Conservation (phyloP, 2,113 vertebrate genomes). For the Phasianus colchicus region DNA sequence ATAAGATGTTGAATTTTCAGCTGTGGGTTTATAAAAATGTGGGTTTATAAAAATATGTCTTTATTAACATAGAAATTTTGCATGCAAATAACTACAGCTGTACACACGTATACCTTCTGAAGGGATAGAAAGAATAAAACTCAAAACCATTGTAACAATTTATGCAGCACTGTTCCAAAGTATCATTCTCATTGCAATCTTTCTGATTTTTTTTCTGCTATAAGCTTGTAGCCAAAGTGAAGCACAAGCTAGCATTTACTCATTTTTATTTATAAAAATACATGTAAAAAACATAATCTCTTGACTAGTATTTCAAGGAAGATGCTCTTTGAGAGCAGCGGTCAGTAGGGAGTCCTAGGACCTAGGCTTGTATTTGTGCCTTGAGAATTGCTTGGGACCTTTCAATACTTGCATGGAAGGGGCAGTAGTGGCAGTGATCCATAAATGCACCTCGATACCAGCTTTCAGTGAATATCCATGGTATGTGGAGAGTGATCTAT, state of each 20-base stretch:
- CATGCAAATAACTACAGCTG: background rate
- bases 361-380: background rate
- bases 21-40: background rate
- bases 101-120: background rate
- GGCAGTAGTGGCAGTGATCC: background rate
- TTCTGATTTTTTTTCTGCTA: background rate
- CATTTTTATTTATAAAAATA: background rate
- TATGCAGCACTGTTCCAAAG: background rate
- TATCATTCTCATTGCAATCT: background rate
- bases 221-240: background rate
- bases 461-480: background rate
- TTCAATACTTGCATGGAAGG: background rate
- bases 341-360: background rate
- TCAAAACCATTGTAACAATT: background rate
- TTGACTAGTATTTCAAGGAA: background rate
- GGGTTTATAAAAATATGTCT: background rate
- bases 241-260: background rate
- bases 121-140: background rate
- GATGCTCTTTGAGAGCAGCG: background rate
- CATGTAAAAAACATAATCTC: background rate
- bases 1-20: background rate
- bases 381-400: background rate
- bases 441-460: background rate
- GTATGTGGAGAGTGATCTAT: background rate
- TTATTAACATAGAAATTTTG: slow-evolving; percentile 5